phyloP scores from a whole-genome alignment of 2,797 vertebrate genomes.

The Esox lucius region DNA sequence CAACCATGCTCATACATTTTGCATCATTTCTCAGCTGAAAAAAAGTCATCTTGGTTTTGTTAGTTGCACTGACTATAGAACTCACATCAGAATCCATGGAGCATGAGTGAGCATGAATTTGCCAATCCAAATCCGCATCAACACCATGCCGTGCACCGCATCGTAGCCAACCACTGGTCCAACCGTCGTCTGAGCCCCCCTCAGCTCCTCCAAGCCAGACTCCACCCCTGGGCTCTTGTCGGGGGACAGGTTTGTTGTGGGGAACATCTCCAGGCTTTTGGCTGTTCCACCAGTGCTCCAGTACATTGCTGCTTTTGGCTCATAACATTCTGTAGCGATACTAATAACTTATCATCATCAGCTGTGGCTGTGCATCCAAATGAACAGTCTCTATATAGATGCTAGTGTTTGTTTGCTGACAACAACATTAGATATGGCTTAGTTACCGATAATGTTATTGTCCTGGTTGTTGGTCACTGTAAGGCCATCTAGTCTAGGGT shows the following conservation, averaged over 20 bases:
- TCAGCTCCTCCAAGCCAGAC: constrained; percentile 28
- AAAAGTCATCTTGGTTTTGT: constrained; percentile 22
- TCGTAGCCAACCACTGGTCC: constrained; percentile 32
- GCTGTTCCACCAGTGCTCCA: constrained; percentile 47
- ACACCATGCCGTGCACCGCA: constrained; percentile 34
- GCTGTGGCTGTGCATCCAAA: constrained; percentile 49
- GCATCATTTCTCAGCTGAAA: constrained; percentile 10
- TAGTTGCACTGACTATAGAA: constrained; percentile 24
- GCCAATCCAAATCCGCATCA: constrained; percentile 36
- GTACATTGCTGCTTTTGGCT: constrained; percentile 48
- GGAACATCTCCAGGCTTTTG: constrained; percentile 41
- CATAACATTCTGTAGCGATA: constrained; percentile 29
- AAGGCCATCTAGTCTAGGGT: neutral
- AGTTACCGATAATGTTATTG: neutral
- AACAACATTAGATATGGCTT: constrained; percentile 29
- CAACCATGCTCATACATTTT: neutral
- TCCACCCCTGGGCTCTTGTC: constrained; percentile 15
- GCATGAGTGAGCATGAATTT: constrained; percentile 64
- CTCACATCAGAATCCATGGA: constrained; percentile 30
- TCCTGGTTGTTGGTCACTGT: neutral
- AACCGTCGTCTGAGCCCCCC: neutral
- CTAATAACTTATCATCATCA: constrained; percentile 48
- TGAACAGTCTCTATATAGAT: constrained; percentile 28
- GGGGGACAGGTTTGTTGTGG: constrained; percentile 57
- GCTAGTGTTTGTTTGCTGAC: constrained; percentile 48